Conservation (phyloP, 1,140 invertebrate species). For the Lepidotrigona ventralis region DNA sequence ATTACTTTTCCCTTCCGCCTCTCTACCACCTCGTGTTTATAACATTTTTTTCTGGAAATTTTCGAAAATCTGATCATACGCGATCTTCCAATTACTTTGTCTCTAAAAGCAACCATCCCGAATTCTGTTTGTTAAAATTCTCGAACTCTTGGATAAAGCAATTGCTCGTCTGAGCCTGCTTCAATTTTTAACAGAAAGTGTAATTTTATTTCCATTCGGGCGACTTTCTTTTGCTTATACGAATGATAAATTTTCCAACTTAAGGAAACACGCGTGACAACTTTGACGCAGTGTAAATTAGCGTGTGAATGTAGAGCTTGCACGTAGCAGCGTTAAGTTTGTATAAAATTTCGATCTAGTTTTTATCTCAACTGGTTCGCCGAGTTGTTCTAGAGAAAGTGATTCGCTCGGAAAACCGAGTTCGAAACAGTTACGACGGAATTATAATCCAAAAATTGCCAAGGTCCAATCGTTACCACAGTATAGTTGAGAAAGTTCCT, state of each 20-base stretch:
- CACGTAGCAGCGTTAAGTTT: not conserved
- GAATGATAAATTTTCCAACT: not conserved
- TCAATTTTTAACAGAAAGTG: not conserved
- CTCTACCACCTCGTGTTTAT: not conserved
- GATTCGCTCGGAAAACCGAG: not conserved
- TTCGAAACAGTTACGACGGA: not conserved
- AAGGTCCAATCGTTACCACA: not conserved
- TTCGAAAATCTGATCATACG: not conserved
- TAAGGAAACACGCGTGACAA: not conserved
- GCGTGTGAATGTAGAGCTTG: no score
- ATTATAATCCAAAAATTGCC: not conserved
- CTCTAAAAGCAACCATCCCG: not conserved
- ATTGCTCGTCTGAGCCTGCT: not conserved
- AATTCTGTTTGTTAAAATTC: not conserved
- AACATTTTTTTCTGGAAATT: not conserved
- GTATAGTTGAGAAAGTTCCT: constrained; percentile 50
- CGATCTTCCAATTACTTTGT: not conserved
- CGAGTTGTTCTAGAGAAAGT: not conserved
- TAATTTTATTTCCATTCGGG: not conserved
- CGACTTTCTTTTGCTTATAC: not conserved
- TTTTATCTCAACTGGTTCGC: not conserved
- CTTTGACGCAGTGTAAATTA: not conserved
- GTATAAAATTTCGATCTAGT: not conserved
- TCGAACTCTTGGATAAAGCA: not conserved
- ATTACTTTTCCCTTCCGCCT: not conserved